Evolutionary conservation across 1,140 invertebrate genomes (phyloP).

Genomic region (Anoplophora glabripennis): DNA sequence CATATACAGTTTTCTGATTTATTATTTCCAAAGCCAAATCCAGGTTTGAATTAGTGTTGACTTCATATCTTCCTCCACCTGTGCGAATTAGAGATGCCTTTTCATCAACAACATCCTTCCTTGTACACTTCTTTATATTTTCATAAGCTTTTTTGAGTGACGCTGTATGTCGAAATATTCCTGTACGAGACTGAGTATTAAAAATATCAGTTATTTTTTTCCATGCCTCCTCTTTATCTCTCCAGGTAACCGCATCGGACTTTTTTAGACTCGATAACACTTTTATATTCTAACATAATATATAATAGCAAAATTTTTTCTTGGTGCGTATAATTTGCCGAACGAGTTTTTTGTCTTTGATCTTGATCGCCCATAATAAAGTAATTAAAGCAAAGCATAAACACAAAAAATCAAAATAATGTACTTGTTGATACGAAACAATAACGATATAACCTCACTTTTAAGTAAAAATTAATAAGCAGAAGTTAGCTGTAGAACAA

Average conservation of each 20-base stretch:
- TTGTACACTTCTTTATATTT: constrained; percentile 16
- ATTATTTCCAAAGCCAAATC: constrained; percentile 11
- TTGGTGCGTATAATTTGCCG: constrained; percentile 1
- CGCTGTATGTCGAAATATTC: neutral
- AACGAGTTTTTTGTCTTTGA: neutral
- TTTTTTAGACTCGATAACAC: constrained; percentile 17
- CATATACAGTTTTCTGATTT: constrained; percentile 20
- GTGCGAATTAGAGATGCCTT: constrained; percentile 11
- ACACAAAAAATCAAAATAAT: too few species aligned
- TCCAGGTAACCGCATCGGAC: constrained; percentile 15
- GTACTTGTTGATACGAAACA: too few species aligned
- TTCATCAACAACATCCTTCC: constrained; percentile 15
- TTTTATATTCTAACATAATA: constrained; percentile 12
- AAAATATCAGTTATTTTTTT: constrained; percentile 13
- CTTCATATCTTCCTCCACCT: constrained; percentile 9
- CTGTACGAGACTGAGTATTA: constrained; percentile 2
- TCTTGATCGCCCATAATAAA: too few species aligned
- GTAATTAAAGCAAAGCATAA: too few species aligned
- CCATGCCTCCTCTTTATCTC: constrained; percentile 15
- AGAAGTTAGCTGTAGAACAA: too few species aligned
- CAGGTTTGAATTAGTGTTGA: neutral
- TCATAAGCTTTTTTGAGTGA: constrained; percentile 23
- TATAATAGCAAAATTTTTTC: constrained; percentile 8
- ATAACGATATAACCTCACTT: too few species aligned
- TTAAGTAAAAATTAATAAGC: too few species aligned